These are phyloP conservation scores for Mirounga angustirostris DNA, from an alignment of 2,113 vertebrate species.

Conservation along the genomic window DNA sequence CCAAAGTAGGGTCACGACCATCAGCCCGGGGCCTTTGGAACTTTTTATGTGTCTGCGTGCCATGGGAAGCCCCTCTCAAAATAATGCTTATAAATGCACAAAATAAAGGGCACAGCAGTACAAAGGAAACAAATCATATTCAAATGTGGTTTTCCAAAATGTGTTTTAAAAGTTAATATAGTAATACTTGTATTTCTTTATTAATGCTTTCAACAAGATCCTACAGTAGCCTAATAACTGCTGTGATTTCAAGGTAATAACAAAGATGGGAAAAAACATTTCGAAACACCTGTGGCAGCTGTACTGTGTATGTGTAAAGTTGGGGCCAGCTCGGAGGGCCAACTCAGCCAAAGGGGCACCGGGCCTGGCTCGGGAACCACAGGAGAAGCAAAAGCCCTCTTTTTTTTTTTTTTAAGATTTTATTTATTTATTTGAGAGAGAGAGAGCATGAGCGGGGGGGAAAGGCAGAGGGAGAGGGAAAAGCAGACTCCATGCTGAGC, in stretches of 20 bases:
- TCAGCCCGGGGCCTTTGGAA: not conserved
- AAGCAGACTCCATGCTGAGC: not conserved
- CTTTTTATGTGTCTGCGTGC: accelerated
- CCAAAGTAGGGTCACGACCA: not conserved
- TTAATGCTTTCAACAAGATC: constrained; percentile 6
- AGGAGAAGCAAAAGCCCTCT: not conserved
- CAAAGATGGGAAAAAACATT: not conserved
- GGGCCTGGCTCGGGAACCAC: not conserved
- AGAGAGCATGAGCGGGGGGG: not conserved
- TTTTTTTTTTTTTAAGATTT: not conserved
- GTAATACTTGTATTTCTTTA: not conserved
- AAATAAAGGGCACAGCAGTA: not conserved
- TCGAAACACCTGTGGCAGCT: not conserved
- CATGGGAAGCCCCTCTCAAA: not conserved
- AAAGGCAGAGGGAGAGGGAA: not conserved
- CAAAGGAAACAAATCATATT: not conserved
- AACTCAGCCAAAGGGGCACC: not conserved
- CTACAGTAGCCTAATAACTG: not conserved
- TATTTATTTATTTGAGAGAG: not conserved
- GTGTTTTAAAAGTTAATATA: not conserved
- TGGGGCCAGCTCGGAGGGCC: not conserved
- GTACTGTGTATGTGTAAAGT: too few relatives aligned
- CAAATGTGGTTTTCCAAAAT: not conserved
- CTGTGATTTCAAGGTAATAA: not conserved
- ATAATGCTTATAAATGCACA: not conserved